Percentiles rank a stretch among this genome's conserved stretches.
These are phyloP conservation scores for Troides helena DNA, from an alignment of 2,888 invertebrate species.

Conservation along the genomic window DNA sequence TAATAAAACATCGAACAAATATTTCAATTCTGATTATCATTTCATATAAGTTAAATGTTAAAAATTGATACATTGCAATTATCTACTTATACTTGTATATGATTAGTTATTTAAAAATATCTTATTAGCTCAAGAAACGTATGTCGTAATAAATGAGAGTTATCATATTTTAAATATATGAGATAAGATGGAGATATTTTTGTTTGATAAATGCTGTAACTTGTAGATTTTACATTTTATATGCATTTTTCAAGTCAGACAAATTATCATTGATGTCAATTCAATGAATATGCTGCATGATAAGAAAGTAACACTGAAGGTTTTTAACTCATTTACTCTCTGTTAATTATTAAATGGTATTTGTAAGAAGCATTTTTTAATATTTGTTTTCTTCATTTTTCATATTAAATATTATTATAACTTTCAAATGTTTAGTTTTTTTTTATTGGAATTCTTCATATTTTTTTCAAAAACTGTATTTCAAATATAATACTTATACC, in stretches of 20 bases:
- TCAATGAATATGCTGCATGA: slow-evolving; percentile 8
- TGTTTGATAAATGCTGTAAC: slow-evolving; percentile 27
- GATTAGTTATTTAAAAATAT: slow-evolving; percentile 44
- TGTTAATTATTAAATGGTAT: no score
- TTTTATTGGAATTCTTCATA: no score
- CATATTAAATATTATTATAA: no score
- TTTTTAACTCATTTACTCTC: no score
- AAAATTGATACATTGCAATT: slow-evolving; percentile 26
- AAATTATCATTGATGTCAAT: slow-evolving; percentile 9
- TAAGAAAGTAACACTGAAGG: slow-evolving; percentile 5
- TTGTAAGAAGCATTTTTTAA: no score
- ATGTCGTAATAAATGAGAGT: slow-evolving; percentile 44
- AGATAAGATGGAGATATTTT: slow-evolving; percentile 42
- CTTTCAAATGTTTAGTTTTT: no score
- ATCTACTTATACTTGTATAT: slow-evolving; percentile 17
- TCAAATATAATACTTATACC: no score
- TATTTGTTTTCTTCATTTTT: no score
- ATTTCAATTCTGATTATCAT: slow-evolving; percentile 37
- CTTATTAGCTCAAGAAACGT: slow-evolving; percentile 38
- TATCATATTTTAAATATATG: slow-evolving; percentile 41
- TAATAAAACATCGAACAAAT: slow-evolving; percentile 48
- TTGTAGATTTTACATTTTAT: slow-evolving; percentile 14
- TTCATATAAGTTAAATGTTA: slow-evolving; percentile 16
- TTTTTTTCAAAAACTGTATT: no score
- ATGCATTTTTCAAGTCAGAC: slow-evolving; percentile 6